Base-by-base conservation (phyloP, 2,888 invertebrate genomes). In the Molorchus minor region DNA sequence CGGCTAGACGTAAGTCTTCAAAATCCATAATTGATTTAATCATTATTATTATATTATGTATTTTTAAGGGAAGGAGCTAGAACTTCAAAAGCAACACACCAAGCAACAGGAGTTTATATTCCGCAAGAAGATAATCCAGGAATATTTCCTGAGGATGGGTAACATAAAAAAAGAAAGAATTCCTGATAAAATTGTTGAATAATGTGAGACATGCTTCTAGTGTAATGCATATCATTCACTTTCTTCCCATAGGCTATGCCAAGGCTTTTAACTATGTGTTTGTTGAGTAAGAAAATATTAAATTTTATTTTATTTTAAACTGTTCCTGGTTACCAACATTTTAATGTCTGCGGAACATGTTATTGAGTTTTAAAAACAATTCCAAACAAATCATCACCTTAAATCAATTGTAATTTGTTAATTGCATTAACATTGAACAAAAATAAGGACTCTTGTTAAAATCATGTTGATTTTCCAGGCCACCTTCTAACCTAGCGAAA, bases 121-220 rank as follows among this genome's bases (percentile, higher is more conserved):
- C 2, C 44, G 58, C 21, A 43, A n/a, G 15, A 15, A 12, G n/a
- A 21, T 41, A n/a, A 12, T 65, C 29, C 45, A 56, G 15, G 10
- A 44, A n/a, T 65, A 65, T 38, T 65, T 58, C 16, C 3, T 57
- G 3, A 25, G 60, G 20, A 25, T 60, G 33, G 53, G 56, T 1
- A 29, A 5, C 7, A n/a, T 44, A 20, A 1, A 19, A 55, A 12
- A 65, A 65, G 12, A 53, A 45, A 16, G 16, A 43, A 29, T 46
- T 56, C 2, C 16, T 62, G 7, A 2, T 59, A 7, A 21, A 35
- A 49, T 53, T 60, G 10, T 44, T 65, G 16, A 17, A 41, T 12
- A 33, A 45, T 17, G 16, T 65, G 3, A 56, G 30, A 2, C n/a
- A 5, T 4, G 49, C 55, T 1, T 30, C 38, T 0, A 56, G 33